Base-by-base conservation (phyloP, 2,113 vertebrate genomes). In the Odocoileus hemionus region DNA sequence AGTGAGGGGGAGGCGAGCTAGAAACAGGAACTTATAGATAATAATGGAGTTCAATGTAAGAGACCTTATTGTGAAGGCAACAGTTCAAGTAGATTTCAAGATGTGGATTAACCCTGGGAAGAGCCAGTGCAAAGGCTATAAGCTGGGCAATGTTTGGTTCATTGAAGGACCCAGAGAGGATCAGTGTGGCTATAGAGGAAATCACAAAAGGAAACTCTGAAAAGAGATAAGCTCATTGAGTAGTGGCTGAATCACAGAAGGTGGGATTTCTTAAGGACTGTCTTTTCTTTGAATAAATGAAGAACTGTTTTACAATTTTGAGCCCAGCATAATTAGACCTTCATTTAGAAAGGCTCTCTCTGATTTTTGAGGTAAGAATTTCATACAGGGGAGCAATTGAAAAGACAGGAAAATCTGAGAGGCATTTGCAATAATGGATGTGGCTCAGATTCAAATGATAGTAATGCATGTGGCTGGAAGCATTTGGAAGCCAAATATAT, bases 261-360 rank as follows among this genome's bases (percentile, higher is more conserved):
- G 26, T 30, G 11, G 2, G 21, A 39, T 33, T 47, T 2, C 64
- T 13, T 26, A 33, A 80, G 17, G 30, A 64, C 9, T 26, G 7
- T 82, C 39, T 93, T 95, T 60, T 39, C 14, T 92, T 33, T 82
- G 50, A 61, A 21, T 45, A 80, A 90, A 86, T 15, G 13, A 61
- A 17, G 58, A 39, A 11, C 17, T 57, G 25, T n/a, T 93, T 74
- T 78, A 55, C 60, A 58, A 52, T 78, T 57, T 78, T 57, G 57
- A 88, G 26, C n/a, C 47, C 7, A 74, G 17, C 26, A 43, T n/a
- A 16, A 67, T 61, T 30, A 64, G 2, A 61, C 0, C 3, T 70
- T 36, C 21, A 9, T 30, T 86, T 52, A 50, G 9, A 67, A 52
- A 28, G 23, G 8, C 33, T 86, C 16, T 36, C 26, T 54, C 28